Conservation (phyloP, 2,888 invertebrate genomes). For the Aradus depressus region DNA sequence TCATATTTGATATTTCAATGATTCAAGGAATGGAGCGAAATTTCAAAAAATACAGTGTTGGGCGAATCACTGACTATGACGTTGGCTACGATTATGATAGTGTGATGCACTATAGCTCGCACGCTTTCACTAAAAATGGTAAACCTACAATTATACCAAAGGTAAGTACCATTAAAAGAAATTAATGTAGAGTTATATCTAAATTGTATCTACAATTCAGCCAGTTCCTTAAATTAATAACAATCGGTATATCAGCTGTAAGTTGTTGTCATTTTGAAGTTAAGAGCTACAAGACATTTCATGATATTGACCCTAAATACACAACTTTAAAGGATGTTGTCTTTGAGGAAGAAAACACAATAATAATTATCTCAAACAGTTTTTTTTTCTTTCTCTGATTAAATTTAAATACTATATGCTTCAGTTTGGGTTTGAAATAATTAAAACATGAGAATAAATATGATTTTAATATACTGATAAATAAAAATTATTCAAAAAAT, state of each 20-base stretch:
- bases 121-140: conserved; percentile 41
- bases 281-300: too few relatives aligned
- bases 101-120: conserved; percentile 44
- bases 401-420: too few relatives aligned
- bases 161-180: conserved; percentile 29
- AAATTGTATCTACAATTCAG: conserved; percentile 10
- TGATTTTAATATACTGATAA: too few relatives aligned
- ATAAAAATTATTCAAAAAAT: too few relatives aligned
- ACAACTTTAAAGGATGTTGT: too few relatives aligned
- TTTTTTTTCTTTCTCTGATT: too few relatives aligned
- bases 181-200: background rate
- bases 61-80: conserved; percentile 35
- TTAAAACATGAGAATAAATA: too few relatives aligned
- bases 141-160: conserved; percentile 40
- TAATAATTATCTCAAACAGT: too few relatives aligned
- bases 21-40: conserved; percentile 39
- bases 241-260: background rate
- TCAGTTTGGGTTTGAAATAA: too few relatives aligned
- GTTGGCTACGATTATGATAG: conserved; percentile 43
- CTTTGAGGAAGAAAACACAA: too few relatives aligned
- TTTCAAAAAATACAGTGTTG: conserved; percentile 38
- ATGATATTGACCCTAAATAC: too few relatives aligned
- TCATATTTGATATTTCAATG: conserved; percentile 5
- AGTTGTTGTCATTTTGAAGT: background rate
- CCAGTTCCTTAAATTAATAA: too few relatives aligned